Base-by-base conservation (phyloP, 2,113 vertebrate species). In the Salvelinus sp. region DNA sequence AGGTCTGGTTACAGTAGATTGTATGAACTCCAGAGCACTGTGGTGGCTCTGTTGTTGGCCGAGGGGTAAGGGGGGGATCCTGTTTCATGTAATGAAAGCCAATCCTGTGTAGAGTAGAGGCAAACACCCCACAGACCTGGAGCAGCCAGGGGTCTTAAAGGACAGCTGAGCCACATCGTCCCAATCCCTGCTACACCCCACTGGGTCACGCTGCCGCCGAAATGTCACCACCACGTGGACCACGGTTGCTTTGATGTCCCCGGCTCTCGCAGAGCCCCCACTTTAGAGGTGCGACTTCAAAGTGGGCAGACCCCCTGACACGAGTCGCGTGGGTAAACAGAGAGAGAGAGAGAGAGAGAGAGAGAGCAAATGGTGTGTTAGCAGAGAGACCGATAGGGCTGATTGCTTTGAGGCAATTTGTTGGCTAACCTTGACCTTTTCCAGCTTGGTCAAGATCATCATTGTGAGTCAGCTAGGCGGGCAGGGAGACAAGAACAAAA, bases 401-500 rank as follows among this genome's bases (percentile, higher is more conserved):
- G 89, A 92, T 91, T 88, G 90, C 91, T 91, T 85, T 84, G 84
- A 93, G 88, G 87, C 88, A 88, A 91, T 91, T 91, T 91, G 82
- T 78, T 10, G 58, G 66, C 79, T 86, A 88, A 92, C 92, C 92
- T 91, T 91, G 91, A 92, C 91, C 92, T 93, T 92, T 88, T 75
- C 69, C 72, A 27, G 70, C 82, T 79, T 84, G 90, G 91, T 91
- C 92, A 89, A 89, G 88, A 90, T 89, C 83, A 87, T 85, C 83
- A 77, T 82, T 79, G 80, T 87, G 86, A 92, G 88, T 89, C 90
- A 88, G 87, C 50, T 14, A 2, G 38, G 38, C 9, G 38, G 38
- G 12, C 16, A 63, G 76, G 78, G 70, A 86, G 82, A 88, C 33
- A n/a, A 86, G 86, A 89, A 86, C 80, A 88, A 91, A 91, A 83